These are phyloP conservation scores for Cordylochernes scorpioides DNA, from an alignment of 2,888 invertebrate species.

Conservation along the genomic window DNA sequence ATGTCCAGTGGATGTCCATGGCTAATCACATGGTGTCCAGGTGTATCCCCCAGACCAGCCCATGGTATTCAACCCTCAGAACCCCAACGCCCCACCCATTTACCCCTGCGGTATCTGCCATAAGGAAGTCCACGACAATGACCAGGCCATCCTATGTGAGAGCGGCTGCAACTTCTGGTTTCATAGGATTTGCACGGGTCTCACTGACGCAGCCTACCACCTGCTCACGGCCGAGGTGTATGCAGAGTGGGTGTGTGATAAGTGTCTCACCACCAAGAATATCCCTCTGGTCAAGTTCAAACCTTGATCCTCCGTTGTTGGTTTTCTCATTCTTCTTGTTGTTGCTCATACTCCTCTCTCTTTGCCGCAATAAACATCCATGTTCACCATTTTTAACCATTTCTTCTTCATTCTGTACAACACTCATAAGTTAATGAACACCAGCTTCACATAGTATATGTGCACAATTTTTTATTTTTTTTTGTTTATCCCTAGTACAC, in stretches of 20 bases:
- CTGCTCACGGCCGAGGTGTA: constrained; percentile 75
- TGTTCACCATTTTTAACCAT: too few relatives aligned
- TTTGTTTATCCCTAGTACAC: too few relatives aligned
- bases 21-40: too few relatives aligned
- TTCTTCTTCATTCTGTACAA: too few relatives aligned
- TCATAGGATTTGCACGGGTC: constrained; percentile 79
- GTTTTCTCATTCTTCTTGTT: too few relatives aligned
- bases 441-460: too few relatives aligned
- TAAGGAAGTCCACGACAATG: constrained; percentile 93
- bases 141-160: constrained; percentile 88
- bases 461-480: too few relatives aligned
- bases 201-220: constrained; percentile 78
- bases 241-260: constrained; percentile 97
- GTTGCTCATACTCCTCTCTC: too few relatives aligned
- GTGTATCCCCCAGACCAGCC: constrained; percentile 77
- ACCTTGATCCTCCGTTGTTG: constrained; percentile 31
- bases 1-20: too few relatives aligned
- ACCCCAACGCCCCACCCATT: constrained; percentile 90
- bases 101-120: constrained; percentile 93
- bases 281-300: constrained; percentile 92
- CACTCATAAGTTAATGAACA: too few relatives aligned
- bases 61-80: constrained; percentile 92
- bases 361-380: too few relatives aligned
- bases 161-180: constrained; percentile 98
- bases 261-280: constrained; percentile 70